Percentiles rank a stretch among this genome's conserved stretches.
These are phyloP conservation scores for Danaus plexippus DNA, from an alignment of 1,140 invertebrate genomes.

Conservation along the genomic window DNA sequence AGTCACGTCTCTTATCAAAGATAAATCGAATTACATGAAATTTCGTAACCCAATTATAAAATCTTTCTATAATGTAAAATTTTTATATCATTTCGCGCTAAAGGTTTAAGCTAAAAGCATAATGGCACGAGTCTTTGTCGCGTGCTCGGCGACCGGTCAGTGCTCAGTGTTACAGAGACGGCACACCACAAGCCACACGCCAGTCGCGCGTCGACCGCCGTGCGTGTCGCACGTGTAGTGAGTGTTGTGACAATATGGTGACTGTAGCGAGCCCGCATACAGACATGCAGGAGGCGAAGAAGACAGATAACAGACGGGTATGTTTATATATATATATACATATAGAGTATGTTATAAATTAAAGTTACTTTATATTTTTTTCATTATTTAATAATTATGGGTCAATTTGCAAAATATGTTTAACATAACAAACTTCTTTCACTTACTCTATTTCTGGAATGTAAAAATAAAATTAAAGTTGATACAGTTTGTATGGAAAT, in stretches of 20 bases:
- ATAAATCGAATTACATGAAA: too few relatives aligned
- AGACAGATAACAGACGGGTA: conserved; percentile 55
- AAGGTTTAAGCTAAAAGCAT: background rate
- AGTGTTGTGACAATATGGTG: conserved; percentile 45
- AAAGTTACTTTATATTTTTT: conserved; percentile 7
- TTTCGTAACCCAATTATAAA: background rate
- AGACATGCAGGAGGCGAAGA: conserved; percentile 41
- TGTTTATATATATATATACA: conserved; percentile 19
- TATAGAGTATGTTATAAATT: background rate
- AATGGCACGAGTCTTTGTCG: background rate
- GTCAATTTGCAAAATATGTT: background rate
- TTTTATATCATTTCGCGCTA: background rate
- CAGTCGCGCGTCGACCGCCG: conserved; percentile 51
- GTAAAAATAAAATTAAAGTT: conserved; percentile 1
- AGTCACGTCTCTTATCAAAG: too few relatives aligned
- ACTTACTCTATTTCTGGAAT: background rate
- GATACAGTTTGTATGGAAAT: conserved; percentile 13
- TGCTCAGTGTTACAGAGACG: conserved; percentile 16
- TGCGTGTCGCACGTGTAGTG: conserved; percentile 26
- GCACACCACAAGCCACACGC: conserved; percentile 18
- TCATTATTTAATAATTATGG: conserved; percentile 3
- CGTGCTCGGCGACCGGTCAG: conserved; percentile 31
- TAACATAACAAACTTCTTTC: background rate
- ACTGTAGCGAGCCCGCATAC: conserved; percentile 44
- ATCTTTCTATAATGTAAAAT: background rate